These are phyloP conservation scores for Dimorphilus gyrociliatus DNA, from an alignment of 2,888 invertebrate genomes.

Conservation along the genomic window DNA sequence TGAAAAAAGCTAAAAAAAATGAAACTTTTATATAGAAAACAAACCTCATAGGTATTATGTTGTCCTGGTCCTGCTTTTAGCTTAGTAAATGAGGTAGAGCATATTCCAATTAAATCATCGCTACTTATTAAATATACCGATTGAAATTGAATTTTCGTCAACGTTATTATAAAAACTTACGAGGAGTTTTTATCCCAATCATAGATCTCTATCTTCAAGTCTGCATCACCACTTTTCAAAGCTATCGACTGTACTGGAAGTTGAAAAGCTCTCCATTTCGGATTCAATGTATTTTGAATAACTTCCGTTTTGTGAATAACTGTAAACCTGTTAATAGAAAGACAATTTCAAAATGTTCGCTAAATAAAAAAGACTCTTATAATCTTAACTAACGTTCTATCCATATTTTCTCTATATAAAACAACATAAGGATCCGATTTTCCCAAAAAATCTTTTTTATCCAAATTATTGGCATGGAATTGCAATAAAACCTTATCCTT, in stretches of 20 bases:
- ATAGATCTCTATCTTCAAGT: conserved; percentile 41
- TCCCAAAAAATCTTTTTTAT: conserved; percentile 42
- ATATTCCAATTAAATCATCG: conserved; percentile 41
- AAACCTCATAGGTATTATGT: conserved; percentile 29
- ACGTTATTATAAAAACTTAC: conserved; percentile 17
- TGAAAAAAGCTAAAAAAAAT: conserved; percentile 19
- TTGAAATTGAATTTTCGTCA: neutral
- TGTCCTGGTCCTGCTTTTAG: conserved; percentile 31
- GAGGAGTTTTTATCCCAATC: conserved; percentile 42
- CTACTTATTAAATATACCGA: conserved; percentile 10
- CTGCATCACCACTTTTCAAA: conserved; percentile 43
- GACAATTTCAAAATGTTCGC: conserved; percentile 4
- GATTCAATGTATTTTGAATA: conserved; percentile 42
- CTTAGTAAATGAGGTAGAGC: conserved; percentile 38
- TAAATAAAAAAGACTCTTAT: too few relatives aligned
- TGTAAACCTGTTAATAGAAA: conserved; percentile 29
- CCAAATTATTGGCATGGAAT: conserved; percentile 34
- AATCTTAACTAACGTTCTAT: conserved; percentile 37
- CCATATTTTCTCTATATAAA: conserved; percentile 38
- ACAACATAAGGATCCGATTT: conserved; percentile 42
- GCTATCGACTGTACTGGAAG: conserved; percentile 38
- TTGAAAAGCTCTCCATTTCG: conserved; percentile 42
- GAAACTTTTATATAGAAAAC: conserved; percentile 2
- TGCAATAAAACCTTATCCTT: conserved; percentile 34
- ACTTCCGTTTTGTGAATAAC: conserved; percentile 44